These are phyloP conservation scores for Xenopus borealis DNA, from an alignment of 2,113 vertebrate genomes.

Conservation along the genomic window DNA sequence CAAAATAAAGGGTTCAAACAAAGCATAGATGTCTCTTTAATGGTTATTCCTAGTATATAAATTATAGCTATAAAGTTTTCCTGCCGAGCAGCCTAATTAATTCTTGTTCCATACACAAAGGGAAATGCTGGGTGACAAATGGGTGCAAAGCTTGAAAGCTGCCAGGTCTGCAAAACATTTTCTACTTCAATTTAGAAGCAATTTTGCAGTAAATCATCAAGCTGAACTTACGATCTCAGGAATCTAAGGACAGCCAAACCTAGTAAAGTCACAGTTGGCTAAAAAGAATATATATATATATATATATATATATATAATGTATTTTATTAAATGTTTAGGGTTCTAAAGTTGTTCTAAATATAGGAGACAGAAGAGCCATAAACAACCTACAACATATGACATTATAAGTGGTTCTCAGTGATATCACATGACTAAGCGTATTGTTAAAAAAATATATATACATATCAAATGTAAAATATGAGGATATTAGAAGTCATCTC, in stretches of 20 bases:
- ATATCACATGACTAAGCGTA: too few species aligned
- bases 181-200: constrained; percentile 97
- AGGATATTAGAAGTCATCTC: too few species aligned
- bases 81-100: constrained; percentile 94
- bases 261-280: constrained; percentile 53
- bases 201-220: constrained; percentile 97
- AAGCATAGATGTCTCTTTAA: constrained; percentile 75
- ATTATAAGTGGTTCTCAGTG: too few species aligned
- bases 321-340: too few species aligned
- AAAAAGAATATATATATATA: constrained; percentile 28
- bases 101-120: constrained; percentile 97
- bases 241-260: constrained; percentile 67
- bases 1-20: constrained; percentile 49
- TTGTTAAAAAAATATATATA: too few species aligned
- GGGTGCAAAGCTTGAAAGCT: constrained; percentile 92
- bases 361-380: too few species aligned
- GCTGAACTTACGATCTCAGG: constrained; percentile 84
- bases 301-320: too few species aligned
- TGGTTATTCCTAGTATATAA: constrained; percentile 93
- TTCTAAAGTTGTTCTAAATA: too few species aligned
- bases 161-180: constrained; percentile 99
- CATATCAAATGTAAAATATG: too few species aligned
- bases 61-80: constrained; percentile 96
- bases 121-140: constrained; percentile 98
- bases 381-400: too few species aligned